Percentiles rank a stretch among this genome's conserved stretches.
These are phyloP conservation scores for Porites cylindrica DNA, from an alignment of 92 coral and sea anemone genomes.

Conservation along the genomic window DNA sequence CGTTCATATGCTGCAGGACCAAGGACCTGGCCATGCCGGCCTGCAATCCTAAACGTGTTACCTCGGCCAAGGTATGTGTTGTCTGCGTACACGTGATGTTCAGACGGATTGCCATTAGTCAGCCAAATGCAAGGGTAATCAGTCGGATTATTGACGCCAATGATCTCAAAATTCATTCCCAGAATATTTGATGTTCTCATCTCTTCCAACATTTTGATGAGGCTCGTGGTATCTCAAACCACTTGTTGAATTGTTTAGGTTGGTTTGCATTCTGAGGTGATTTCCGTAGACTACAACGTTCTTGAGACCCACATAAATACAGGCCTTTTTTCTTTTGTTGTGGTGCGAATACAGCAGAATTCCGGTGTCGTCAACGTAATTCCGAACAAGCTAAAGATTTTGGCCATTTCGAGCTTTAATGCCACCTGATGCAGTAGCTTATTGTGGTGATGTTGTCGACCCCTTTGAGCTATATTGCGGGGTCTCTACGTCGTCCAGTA, in stretches of 20 bases:
- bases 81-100: too few species aligned
- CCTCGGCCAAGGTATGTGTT: too few species aligned
- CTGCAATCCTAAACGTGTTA: too few species aligned
- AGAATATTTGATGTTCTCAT: slow-evolving; percentile 51
- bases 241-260: slow-evolving; percentile 20
- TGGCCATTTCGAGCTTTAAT: slow-evolving; percentile 66
- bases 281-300: slow-evolving; percentile 63
- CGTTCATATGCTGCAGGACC: too few species aligned
- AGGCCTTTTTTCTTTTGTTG: neutral
- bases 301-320: slow-evolving; percentile 34
- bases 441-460: slow-evolving; percentile 18
- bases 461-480: slow-evolving; percentile 68
- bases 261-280: slow-evolving; percentile 37
- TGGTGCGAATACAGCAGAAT: slow-evolving; percentile 55
- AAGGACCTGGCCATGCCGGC: too few species aligned
- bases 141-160: neutral
- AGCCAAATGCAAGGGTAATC: too few species aligned
- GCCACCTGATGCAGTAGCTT: slow-evolving; percentile 55
- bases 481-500: slow-evolving; percentile 35
- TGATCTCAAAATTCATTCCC: slow-evolving; percentile 61
- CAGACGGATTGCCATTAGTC: too few species aligned
- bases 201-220: slow-evolving; percentile 26
- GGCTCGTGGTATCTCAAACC: slow-evolving; percentile 64
- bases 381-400: slow-evolving; percentile 50
- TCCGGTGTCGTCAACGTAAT: slow-evolving; percentile 62